These are phyloP conservation scores for Myiothlypis coronata DNA, from an alignment of 2,797 vertebrate species.

Conservation along the genomic window DNA sequence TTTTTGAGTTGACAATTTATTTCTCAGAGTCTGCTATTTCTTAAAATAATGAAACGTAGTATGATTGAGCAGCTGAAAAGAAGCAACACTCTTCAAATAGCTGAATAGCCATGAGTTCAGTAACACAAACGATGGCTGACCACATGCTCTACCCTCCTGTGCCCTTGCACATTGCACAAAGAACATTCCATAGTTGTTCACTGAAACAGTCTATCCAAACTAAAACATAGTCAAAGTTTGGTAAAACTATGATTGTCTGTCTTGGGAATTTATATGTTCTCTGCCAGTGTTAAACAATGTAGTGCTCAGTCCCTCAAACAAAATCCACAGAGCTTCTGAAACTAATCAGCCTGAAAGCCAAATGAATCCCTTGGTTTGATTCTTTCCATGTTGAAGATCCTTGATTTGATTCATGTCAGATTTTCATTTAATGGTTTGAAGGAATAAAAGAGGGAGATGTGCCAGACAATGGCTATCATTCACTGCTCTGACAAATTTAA, in stretches of 20 bases:
- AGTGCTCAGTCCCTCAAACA: constrained; percentile 15
- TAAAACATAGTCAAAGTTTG: constrained; percentile 40
- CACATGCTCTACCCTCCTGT: not conserved
- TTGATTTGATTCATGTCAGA: constrained; percentile 63
- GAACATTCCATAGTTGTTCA: not conserved
- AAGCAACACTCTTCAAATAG: constrained; percentile 7
- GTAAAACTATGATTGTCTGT: constrained; percentile 31
- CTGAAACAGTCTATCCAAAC: constrained; percentile 37
- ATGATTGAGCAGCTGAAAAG: constrained; percentile 23
- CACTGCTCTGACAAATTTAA: constrained; percentile 61
- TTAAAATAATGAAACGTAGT: constrained; percentile 3
- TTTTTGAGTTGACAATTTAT: constrained; percentile 4
- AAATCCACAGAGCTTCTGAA: constrained; percentile 33
- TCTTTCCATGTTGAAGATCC: constrained; percentile 30
- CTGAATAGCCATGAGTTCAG: not conserved
- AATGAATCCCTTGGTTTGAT: constrained; percentile 54
- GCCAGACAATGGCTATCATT: constrained; percentile 53
- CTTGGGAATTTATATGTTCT: not conserved
- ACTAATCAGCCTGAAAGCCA: constrained; percentile 63
- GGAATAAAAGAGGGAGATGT: constrained; percentile 41
- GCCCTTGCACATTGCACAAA: not conserved
- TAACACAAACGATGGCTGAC: not conserved
- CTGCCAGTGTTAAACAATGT: constrained; percentile 7
- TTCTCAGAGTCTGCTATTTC: constrained; percentile 13
- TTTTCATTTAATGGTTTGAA: constrained; percentile 60